These are phyloP conservation scores for Hyles euphorbiae DNA, from an alignment of 1,140 invertebrate species.

Conservation along the genomic window DNA sequence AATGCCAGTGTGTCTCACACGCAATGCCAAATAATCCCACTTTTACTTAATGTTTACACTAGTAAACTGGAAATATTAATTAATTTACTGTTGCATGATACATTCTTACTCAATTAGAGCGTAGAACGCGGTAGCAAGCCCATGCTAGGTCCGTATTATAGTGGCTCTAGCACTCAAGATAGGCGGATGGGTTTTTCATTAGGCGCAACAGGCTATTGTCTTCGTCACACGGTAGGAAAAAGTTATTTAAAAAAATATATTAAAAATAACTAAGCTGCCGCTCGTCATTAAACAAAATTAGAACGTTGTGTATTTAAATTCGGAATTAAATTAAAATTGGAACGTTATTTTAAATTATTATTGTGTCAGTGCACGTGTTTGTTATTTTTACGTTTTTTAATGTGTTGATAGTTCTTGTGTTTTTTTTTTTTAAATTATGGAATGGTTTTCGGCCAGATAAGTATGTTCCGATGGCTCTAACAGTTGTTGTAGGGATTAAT, in stretches of 20 bases:
- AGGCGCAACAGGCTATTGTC: slow-evolving; percentile 18
- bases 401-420: too few relatives aligned
- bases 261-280: slow-evolving; percentile 7
- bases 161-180: slow-evolving; percentile 47
- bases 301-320: slow-evolving; percentile 8
- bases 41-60: slow-evolving; percentile 19
- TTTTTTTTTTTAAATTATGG: too few relatives aligned
- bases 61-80: slow-evolving; percentile 29
- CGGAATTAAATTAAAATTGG: slow-evolving; percentile 13
- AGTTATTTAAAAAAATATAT: slow-evolving; percentile 19
- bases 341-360: too few relatives aligned
- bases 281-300: slow-evolving; percentile 1
- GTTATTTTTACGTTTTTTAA: too few relatives aligned
- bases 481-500: too few relatives aligned
- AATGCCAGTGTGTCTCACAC: slow-evolving; percentile 14
- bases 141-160: slow-evolving; percentile 54
- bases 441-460: too few relatives aligned
- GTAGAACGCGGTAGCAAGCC: slow-evolving; percentile 39
- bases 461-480: too few relatives aligned
- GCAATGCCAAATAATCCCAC: slow-evolving; percentile 21
- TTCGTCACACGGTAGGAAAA: slow-evolving; percentile 33
- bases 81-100: slow-evolving; percentile 46
- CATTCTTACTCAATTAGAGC: slow-evolving; percentile 66
- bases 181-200: slow-evolving; percentile 42
- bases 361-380: too few relatives aligned